phyloP scores from a whole-genome alignment of 2,888 invertebrate species.

The Alloscopus bannaensis region DNA sequence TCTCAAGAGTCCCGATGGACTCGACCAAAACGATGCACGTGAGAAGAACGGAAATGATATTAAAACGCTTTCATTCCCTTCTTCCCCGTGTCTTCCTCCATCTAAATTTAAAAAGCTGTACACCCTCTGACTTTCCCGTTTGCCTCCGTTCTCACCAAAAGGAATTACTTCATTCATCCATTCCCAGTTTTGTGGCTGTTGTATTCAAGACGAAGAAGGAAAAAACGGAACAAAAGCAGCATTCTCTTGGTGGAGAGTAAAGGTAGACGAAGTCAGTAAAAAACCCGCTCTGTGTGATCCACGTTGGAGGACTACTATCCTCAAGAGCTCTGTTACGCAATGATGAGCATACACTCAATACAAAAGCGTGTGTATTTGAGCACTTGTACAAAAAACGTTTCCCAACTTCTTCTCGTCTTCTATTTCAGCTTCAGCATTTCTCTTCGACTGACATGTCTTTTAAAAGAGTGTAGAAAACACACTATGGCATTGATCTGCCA shows the following conservation, averaged over 20 bases:
- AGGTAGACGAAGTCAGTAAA: too few relatives aligned
- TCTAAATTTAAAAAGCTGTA: conserved; percentile 11
- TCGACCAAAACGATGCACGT: conserved; percentile 61
- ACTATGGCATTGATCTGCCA: conserved; percentile 63
- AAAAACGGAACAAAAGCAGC: neutral
- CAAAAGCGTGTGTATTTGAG: conserved; percentile 21
- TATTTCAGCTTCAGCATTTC: conserved; percentile 26
- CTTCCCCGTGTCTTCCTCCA: neutral
- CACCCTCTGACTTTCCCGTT: neutral
- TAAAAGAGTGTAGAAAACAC: conserved; percentile 35
- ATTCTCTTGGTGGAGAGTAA: neutral
- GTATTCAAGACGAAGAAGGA: conserved; percentile 7
- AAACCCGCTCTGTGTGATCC: too few relatives aligned
- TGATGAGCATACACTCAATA: conserved; percentile 35
- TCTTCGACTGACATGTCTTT: conserved; percentile 43
- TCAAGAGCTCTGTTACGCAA: conserved; percentile 55
- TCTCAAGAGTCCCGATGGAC: conserved; percentile 54
- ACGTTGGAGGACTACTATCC: too few relatives aligned
- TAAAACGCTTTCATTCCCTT: conserved; percentile 42
- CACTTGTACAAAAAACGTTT: conserved; percentile 2
- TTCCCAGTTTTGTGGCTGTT: neutral
- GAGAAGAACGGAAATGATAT: conserved; percentile 69
- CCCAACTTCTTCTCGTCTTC: conserved; percentile 21
- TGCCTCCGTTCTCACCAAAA: neutral
- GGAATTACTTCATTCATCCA: too few relatives aligned